Evolutionary conservation across 2,888 invertebrate species (phyloP), one percentile per base, ranked within the genome.

Genomic region (Dorcus hopei): DNA sequence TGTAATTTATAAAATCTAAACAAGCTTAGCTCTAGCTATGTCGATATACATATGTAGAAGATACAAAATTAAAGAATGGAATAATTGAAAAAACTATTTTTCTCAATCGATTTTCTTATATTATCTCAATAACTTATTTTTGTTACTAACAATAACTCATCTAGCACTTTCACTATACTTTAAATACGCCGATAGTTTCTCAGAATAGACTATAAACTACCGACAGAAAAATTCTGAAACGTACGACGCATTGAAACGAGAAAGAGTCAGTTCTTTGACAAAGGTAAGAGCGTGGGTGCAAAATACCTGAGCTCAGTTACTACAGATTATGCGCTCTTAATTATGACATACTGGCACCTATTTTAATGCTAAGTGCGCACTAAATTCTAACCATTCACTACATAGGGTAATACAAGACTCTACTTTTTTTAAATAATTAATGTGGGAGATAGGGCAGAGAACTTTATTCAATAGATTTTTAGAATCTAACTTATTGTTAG

Each of bases 331-430:
- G 47, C 57, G 41, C 39, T 52, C 49, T 61, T 63, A 63, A 63
- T 63, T 61, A 63, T 63, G 61, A 63, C 57, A 59, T 63, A 63
- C 42, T 54, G 49, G 41, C 56, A 40, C 57, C 58, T 58, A 56
- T 54, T 53, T 6, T 56, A 56, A 47, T 53, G 47, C 52, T 61
- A 58, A 58, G 52, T 58, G 61, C 52, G 39, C 42, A 53, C 52
- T 61, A 61, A 61, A 61, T 58, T 54, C 49, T 43, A 9, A 39
- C 58, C 23, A 50, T 45, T 45, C 49, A 55, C 55, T 61, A 57
- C 58, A 54, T 48, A 43, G 23, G 33, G 9, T 26, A 38, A 51
- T 41, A 48, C 43, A 45, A 49, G 52, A 52, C 47, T 52, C 45
- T 38, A 48, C 47, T 38, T 42, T 50, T 54, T 33, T 6, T 1